Conservation (phyloP, 2,113 vertebrate species). For the Aptenodytes patagonicus region DNA sequence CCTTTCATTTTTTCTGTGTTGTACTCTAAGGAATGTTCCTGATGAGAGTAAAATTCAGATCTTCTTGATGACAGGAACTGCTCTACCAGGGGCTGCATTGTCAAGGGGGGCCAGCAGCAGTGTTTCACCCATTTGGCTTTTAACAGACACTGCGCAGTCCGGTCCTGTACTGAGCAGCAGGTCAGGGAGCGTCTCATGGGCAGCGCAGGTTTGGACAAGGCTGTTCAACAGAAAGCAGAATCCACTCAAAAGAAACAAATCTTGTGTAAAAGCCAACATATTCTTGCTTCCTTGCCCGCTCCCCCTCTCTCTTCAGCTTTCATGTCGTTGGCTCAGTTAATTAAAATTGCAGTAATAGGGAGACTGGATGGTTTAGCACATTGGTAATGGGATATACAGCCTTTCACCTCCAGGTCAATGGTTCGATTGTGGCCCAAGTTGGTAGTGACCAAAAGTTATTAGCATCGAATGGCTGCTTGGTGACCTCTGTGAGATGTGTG, state of each 20-base stretch:
- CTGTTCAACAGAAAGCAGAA: conserved; percentile 1
- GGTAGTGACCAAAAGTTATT: conserved; percentile 61
- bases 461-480: conserved; percentile 45
- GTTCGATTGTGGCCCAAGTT: conserved; percentile 50
- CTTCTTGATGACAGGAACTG: not conserved
- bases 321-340: conserved; percentile 60
- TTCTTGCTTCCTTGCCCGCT: conserved; percentile 34
- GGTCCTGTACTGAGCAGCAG: not conserved
- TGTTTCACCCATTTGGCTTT: not conserved
- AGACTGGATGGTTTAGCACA: conserved; percentile 40
- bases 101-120: not conserved
- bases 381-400: conserved; percentile 62
- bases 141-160: accelerated
- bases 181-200: not conserved
- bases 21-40: not conserved
- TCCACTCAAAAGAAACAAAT: conserved; percentile 36
- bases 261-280: conserved; percentile 34
- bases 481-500: conserved; percentile 35
- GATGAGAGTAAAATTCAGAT: not conserved
- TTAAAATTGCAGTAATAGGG: conserved; percentile 68
- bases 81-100: not conserved
- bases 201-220: not conserved
- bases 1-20: not conserved
- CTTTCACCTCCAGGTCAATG: conserved; percentile 63
- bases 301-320: conserved; percentile 42